These are phyloP conservation scores for Oreohelix idahoensis DNA, from an alignment of 1,140 invertebrate genomes.

Conservation along the genomic window DNA sequence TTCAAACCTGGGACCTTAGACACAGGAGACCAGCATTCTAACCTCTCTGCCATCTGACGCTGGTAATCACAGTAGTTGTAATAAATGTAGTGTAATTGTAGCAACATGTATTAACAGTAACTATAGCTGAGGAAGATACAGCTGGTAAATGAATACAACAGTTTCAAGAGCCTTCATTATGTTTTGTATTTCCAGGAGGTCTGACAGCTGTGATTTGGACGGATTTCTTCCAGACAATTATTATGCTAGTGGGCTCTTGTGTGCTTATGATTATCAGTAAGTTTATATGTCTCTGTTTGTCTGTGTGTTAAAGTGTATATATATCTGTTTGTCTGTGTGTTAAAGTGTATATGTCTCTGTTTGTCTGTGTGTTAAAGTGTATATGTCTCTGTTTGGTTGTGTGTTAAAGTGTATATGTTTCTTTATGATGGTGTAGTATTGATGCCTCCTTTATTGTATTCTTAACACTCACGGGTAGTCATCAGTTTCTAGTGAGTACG, in stretches of 20 bases:
- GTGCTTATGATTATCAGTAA: conserved; percentile 71
- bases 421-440: not conserved
- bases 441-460: no score
- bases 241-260: conserved; percentile 77
- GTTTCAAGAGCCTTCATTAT: no score
- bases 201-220: conserved; percentile 78
- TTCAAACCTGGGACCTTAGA: no score
- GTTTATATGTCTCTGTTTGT: conserved; percentile 2
- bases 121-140: no score
- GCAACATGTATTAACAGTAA: no score
- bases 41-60: no score
- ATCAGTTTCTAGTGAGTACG: no score
- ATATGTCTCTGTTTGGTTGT: not conserved
- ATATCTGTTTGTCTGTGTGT: not conserved
- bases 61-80: no score
- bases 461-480: no score
- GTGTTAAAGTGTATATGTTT: conserved; percentile 4
- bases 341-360: conserved; percentile 12
- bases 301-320: not conserved
- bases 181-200: conserved; percentile 66
- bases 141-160: no score
- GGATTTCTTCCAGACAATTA: conserved; percentile 77
- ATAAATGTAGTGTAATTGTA: no score
- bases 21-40: no score
- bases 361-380: not conserved